phyloP scores from a whole-genome alignment of 2,888 invertebrate species.

The Siphlonurus alternatus region DNA sequence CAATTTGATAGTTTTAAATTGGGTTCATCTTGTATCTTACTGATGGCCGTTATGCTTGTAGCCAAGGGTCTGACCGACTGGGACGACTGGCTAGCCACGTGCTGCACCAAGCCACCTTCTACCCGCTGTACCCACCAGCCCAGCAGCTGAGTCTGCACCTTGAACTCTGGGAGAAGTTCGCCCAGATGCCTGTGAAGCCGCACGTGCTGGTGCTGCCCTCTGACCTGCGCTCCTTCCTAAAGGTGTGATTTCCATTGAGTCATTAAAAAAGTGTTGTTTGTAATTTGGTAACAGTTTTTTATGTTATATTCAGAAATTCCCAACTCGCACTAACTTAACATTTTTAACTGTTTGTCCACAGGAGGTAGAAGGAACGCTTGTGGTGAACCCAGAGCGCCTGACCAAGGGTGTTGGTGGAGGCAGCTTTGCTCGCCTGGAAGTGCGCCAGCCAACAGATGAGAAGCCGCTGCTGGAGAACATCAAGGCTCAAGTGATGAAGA shows the following conservation, averaged over 20 bases:
- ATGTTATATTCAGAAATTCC: background rate
- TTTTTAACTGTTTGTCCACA: slow-evolving; percentile 30
- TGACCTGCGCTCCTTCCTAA: slow-evolving; percentile 63
- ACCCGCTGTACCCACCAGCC: slow-evolving; percentile 62
- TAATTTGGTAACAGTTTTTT: too few relatives aligned
- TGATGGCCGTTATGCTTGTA: slow-evolving; percentile 22
- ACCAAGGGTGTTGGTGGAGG: slow-evolving; percentile 58
- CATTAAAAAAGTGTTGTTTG: slow-evolving; percentile 1
- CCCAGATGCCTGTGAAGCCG: slow-evolving; percentile 53
- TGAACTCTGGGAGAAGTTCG: slow-evolving; percentile 49
- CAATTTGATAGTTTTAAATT: background rate
- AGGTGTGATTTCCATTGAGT: slow-evolving; percentile 33
- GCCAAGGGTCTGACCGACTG: slow-evolving; percentile 43
- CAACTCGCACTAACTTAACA: background rate
- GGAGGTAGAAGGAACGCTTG: slow-evolving; percentile 59
- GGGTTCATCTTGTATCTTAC: background rate
- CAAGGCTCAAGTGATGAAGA: slow-evolving; percentile 32
- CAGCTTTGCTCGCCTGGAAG: slow-evolving; percentile 51
- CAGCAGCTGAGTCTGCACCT: slow-evolving; percentile 50
- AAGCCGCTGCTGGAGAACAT: slow-evolving; percentile 25
- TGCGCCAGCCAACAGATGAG: slow-evolving; percentile 28
- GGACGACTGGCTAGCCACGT: slow-evolving; percentile 58
- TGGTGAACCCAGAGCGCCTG: slow-evolving; percentile 73
- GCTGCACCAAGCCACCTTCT: slow-evolving; percentile 59
- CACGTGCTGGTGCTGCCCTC: slow-evolving; percentile 75